These are phyloP conservation scores for Eristalis intricaria DNA, from an alignment of 2,888 invertebrate species.

Conservation along the genomic window DNA sequence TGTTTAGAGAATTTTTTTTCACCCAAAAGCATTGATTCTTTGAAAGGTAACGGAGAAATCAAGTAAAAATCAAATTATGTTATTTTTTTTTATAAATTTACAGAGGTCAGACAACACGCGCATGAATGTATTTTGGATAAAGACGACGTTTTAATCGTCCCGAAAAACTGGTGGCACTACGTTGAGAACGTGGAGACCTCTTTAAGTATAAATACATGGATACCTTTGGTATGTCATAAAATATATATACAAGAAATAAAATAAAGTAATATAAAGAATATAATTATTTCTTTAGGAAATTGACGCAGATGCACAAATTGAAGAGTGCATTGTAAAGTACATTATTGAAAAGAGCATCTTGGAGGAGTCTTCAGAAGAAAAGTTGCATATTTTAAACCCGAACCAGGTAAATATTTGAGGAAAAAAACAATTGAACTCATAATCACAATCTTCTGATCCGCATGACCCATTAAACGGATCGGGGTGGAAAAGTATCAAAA, in stretches of 20 bases:
- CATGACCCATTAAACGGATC: too few species aligned
- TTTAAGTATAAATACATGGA: constrained; percentile 86
- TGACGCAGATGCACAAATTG: constrained; percentile 77
- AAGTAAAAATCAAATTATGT: too few species aligned
- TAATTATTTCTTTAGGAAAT: constrained; percentile 70
- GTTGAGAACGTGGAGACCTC: constrained; percentile 91
- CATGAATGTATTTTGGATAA: constrained; percentile 87
- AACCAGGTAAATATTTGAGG: constrained; percentile 83
- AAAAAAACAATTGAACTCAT: not conserved
- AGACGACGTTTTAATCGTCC: constrained; percentile 94
- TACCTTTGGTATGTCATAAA: constrained; percentile 85
- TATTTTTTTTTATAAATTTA: not conserved
- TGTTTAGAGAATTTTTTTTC: constrained; percentile 91
- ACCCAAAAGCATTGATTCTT: constrained; percentile 83
- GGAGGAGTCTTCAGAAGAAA: constrained; percentile 82
- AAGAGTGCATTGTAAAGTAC: constrained; percentile 87
- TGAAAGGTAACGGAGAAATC: constrained; percentile 81
- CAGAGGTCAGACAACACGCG: constrained; percentile 58
- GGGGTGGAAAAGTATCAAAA: too few species aligned
- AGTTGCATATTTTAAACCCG: constrained; percentile 85
- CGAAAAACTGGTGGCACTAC: constrained; percentile 98
- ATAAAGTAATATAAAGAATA: too few species aligned
- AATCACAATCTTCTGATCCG: not conserved
- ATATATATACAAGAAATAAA: too few species aligned
- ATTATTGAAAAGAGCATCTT: constrained; percentile 85